Base-by-base conservation (phyloP, 1,140 invertebrate genomes). In the Neodiprion fabricii region DNA sequence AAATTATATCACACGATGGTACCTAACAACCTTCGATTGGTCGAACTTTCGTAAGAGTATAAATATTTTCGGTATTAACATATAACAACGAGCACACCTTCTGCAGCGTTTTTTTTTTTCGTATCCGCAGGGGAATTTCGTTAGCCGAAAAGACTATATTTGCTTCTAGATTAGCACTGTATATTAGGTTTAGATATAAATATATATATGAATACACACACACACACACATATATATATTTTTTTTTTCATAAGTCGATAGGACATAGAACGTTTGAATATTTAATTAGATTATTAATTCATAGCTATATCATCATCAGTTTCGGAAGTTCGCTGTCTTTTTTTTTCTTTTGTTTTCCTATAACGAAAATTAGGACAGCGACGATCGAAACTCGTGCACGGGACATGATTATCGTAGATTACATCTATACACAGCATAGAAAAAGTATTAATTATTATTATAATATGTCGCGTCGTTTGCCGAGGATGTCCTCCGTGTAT, bases 381-480 rank as follows among this genome's bases (percentile, higher is more conserved):
- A 61, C 11, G 9, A 17, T 9, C 53, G 53, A 61, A 61, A 61
- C 53, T 4, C n/a, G 9, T 17, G 53, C 53, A 61, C 53, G 11
- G 11, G n/a, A 61, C 53, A 9, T 17, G 53, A 61, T 61, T 61
- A 40, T 40, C 53, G 53, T 61, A 40, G 5, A 40, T 4, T 40
- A 40, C 28, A 40, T 40, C 28, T 40, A 40, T 40, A 40, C 28
- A 40, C 28, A 40, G 28, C 28, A 61, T 61, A 61, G 53, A 61
- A 17, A 61, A 61, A 61, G 53, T 61, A 61, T 61, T 61, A 61
- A 61, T 61, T 61, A 61, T 61, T 53, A 9, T 61, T 14, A 61
- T 8, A 40, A 40, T 40, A 61, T 61, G 11, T 61, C 53, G 53
- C 53, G 53, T 61, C 7, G 53, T 61, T 61, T 17, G 3, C 53